phyloP scores from a whole-genome alignment of 53 echinoderm and acorn worm genomes.

The Crossaster papposus region DNA sequence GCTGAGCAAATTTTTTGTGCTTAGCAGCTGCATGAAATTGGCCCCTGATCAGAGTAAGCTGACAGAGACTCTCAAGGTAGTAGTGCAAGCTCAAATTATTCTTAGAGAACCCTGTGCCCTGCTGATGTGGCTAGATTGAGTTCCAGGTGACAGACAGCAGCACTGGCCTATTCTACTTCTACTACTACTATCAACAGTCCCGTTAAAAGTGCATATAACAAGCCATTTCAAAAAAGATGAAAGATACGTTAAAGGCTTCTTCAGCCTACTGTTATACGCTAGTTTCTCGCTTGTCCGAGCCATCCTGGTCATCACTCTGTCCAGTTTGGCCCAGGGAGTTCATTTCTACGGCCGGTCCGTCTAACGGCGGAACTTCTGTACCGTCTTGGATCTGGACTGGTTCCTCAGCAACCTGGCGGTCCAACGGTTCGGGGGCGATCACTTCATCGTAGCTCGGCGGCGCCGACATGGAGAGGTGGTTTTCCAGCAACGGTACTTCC shows the following conservation, averaged over 20 bases:
- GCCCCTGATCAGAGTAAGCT: no score
- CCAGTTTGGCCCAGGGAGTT: conserved; percentile 48
- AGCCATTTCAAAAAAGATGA: neutral
- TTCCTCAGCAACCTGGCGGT: neutral
- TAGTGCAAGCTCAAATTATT: no score
- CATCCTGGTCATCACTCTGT: conserved; percentile 46
- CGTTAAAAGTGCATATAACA: neutral
- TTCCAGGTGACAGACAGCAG: neutral
- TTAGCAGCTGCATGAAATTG: no score
- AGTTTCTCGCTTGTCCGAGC: conserved; percentile 73
- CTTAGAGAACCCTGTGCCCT: no score
- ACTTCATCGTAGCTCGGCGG: conserved; percentile 62
- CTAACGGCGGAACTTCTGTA: neutral
- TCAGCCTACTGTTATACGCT: conserved; percentile 55
- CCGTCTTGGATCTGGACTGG: neutral
- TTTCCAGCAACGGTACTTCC: conserved; percentile 48
- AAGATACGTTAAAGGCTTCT: neutral
- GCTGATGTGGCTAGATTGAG: no score
- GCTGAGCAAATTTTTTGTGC: no score
- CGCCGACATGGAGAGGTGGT: conserved; percentile 27
- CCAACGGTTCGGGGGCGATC: neutral
- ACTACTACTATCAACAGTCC: neutral
- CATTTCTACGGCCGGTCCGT: conserved; percentile 29
- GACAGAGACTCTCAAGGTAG: no score
- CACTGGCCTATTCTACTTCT: neutral